Conservation (phyloP, 2,113 vertebrate species). For the Heloderma charlesbogerti region DNA sequence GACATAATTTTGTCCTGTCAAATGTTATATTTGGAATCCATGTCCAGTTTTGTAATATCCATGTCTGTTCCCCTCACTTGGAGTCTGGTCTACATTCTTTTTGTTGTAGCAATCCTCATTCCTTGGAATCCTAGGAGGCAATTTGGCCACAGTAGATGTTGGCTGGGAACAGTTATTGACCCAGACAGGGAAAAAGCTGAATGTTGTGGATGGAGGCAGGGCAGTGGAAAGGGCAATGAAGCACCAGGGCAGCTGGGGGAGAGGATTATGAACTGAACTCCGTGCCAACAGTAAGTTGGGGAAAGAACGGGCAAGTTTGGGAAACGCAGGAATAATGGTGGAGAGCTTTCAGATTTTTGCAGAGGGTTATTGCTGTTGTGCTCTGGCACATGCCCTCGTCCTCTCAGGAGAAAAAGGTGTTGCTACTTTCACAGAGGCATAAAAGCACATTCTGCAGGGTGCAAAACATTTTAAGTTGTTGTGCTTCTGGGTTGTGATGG, state of each 20-base stretch:
- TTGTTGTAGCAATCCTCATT: neutral
- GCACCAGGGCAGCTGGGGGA: no score
- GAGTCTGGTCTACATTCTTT: neutral
- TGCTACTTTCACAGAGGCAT: neutral
- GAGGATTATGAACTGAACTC: neutral
- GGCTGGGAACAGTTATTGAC: rapidly evolving
- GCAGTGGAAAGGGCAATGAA: no score
- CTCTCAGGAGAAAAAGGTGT: neutral
- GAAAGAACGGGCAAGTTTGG: neutral
- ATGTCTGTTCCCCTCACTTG: neutral
- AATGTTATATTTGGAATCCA: neutral
- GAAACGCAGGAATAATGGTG: neutral
- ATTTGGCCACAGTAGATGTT: neutral
- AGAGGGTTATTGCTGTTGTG: neutral
- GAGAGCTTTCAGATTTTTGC: neutral
- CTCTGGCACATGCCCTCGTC: no score
- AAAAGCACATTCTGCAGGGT: neutral
- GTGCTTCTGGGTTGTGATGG: neutral
- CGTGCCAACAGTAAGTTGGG: neutral
- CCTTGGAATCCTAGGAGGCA: neutral
- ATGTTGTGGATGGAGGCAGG: neutral
- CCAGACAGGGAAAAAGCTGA: neutral
- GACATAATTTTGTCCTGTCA: neutral
- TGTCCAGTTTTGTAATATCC: neutral
- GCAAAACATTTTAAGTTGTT: neutral